These are phyloP conservation scores for Lordiphosa andalusiaca DNA, from an alignment of 2,888 invertebrate species.

Conservation along the genomic window DNA sequence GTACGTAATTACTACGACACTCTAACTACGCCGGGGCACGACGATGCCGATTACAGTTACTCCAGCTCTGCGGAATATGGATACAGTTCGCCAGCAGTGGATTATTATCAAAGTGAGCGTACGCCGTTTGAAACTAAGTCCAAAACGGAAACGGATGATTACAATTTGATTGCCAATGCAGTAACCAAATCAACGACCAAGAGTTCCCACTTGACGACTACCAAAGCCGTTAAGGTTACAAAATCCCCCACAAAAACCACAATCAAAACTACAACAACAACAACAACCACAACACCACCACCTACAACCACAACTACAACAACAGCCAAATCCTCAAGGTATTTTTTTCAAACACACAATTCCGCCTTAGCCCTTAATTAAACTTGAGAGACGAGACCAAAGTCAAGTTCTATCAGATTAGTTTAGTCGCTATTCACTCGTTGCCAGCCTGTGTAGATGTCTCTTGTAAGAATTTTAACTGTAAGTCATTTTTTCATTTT, in stretches of 20 bases:
- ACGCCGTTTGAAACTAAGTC: slow-evolving; percentile 18
- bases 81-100: slow-evolving; percentile 41
- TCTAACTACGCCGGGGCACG: slow-evolving; percentile 46
- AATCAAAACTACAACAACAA: slow-evolving; percentile 28
- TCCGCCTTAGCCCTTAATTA: background rate
- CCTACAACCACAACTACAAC: slow-evolving; percentile 28
- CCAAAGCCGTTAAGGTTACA: slow-evolving; percentile 50
- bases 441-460: background rate
- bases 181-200: slow-evolving; percentile 43
- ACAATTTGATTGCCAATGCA: slow-evolving; percentile 58
- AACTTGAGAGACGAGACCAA: background rate
- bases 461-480: too few species aligned
- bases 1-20: slow-evolving; percentile 63
- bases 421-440: background rate
- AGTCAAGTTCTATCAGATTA: background rate
- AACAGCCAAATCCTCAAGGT: slow-evolving; percentile 48
- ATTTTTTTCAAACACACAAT: slow-evolving; percentile 22
- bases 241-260: slow-evolving; percentile 41
- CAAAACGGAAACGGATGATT: slow-evolving; percentile 60
- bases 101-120: slow-evolving; percentile 54
- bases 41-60: slow-evolving; percentile 54
- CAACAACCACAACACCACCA: slow-evolving; percentile 33
- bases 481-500: too few species aligned
- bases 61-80: slow-evolving; percentile 56
- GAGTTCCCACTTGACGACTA: slow-evolving; percentile 44